phyloP scores from a whole-genome alignment of 2,113 vertebrate species.

The Petrocephalus zakoni region DNA sequence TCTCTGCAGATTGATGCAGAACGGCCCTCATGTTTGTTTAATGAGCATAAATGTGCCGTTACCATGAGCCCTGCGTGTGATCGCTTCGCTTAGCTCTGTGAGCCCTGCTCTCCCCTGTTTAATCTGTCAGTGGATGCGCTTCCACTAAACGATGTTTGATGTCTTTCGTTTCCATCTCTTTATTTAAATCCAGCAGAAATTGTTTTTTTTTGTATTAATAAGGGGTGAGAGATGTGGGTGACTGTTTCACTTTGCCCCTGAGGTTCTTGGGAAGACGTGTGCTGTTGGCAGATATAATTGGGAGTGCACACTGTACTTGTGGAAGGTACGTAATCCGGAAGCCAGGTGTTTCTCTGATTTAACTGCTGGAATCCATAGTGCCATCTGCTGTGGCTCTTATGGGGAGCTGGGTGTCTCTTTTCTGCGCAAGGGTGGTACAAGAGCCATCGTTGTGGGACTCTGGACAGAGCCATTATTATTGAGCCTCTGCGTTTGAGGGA shows the following conservation, averaged over 20 bases:
- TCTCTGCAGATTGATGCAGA: constrained; percentile 21
- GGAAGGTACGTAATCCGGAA: background rate
- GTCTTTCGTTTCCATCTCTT: background rate
- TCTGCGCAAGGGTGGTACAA: background rate
- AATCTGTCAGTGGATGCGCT: background rate
- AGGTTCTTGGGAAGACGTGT: background rate
- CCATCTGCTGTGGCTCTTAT: background rate
- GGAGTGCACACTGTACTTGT: background rate
- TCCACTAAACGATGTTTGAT: background rate
- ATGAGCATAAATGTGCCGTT: constrained; percentile 46
- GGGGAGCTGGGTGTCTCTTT: background rate
- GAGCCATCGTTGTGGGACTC: background rate
- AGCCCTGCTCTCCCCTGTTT: constrained; percentile 24
- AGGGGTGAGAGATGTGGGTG: background rate
- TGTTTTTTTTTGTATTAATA: background rate
- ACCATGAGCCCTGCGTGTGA: constrained; percentile 40
- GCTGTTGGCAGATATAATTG: constrained; percentile 3
- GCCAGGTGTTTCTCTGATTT: background rate
- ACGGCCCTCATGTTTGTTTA: constrained; percentile 52
- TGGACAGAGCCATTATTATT: background rate
- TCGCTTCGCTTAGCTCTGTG: constrained; percentile 43
- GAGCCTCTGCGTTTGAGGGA: background rate
- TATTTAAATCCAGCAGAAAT: background rate
- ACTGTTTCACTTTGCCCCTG: background rate
- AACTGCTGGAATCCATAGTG: background rate